Base-by-base conservation (phyloP, 2,113 vertebrate species). In the Chaetodon trifascialis region DNA sequence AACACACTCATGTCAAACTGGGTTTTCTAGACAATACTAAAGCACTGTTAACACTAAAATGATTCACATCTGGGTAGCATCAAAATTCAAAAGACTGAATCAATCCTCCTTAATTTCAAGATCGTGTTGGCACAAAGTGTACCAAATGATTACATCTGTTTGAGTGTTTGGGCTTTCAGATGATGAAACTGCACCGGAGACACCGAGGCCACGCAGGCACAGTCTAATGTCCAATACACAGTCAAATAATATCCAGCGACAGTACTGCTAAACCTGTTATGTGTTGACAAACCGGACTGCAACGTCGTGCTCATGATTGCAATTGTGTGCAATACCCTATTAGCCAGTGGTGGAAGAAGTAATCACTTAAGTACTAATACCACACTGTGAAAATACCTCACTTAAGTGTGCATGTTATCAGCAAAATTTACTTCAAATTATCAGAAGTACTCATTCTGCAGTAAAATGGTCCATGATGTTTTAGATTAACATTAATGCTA, bases 61-160 rank as follows among this genome's bases (percentile, higher is more conserved):
- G 55, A 91, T 82, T 85, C 82, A 84, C 93, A 95, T 93, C 91
- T 94, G 92, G 79, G 79, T 44, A 88, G 68, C 74, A 90, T 89
- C 66, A 86, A 74, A 88, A 86, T 79, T 71, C 77, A 84, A 91
- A 68, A 84, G 67, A 79, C 77, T 89, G 73, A 88, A 85, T 81
- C 75, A 85, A 89, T 77, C 73, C 72, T 79, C 30, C 66, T 76
- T 93, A 80, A 91, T 90, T 91, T 88, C 72, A 80, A 82, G 78
- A 82, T 89, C 79, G 66, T 71, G 73, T 74, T 92, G 90, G 89
- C 88, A 79, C 74, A 68, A 77, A 83, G 60, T 68, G 70, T 51
- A 82, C 44, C 25, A 77, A 73, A 78, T 86, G 82, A 92, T 92
- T 87, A 82, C 79, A 85, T 92, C 80, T 83, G 86, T 79, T 80